phyloP scores from a whole-genome alignment of 2,888 invertebrate genomes.

The Euspilapteryx auroguttella region DNA sequence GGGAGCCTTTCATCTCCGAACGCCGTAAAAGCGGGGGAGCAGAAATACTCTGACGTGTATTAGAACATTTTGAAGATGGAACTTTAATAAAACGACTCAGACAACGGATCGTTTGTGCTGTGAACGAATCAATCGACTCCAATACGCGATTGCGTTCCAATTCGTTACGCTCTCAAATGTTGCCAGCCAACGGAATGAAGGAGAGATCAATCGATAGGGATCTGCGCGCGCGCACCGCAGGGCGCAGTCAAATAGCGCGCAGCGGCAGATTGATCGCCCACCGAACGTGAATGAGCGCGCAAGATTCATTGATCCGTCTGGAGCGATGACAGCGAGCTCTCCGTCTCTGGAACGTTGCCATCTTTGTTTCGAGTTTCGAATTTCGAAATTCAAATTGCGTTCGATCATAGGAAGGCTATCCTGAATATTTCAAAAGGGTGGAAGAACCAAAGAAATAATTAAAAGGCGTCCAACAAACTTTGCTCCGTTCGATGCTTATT shows the following conservation, averaged over 20 bases:
- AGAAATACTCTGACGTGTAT: no score
- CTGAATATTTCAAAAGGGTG: no score
- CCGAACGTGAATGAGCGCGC: slow-evolving; percentile 9
- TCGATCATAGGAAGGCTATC: slow-evolving; percentile 16
- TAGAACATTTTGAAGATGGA: no score
- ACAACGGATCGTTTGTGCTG: no score
- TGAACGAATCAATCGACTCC: not conserved
- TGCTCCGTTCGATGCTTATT: slow-evolving; percentile 54
- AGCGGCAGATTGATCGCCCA: slow-evolving; percentile 7
- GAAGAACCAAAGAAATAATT: slow-evolving; percentile 44
- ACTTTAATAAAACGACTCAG: no score
- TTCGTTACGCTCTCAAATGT: not conserved
- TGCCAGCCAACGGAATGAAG: not conserved
- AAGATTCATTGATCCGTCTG: slow-evolving; percentile 10
- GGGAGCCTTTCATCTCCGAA: no score
- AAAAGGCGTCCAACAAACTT: slow-evolving; percentile 56
- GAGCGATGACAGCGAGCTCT: slow-evolving; percentile 4
- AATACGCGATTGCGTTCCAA: not conserved
- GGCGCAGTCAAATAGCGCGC: slow-evolving; percentile 6
- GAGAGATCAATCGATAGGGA: slow-evolving; percentile 6
- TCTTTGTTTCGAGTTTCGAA: slow-evolving; percentile 10
- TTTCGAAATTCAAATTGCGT: slow-evolving; percentile 6
- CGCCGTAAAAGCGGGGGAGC: no score
- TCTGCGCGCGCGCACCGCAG: slow-evolving; percentile 7
- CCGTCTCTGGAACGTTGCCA: slow-evolving; percentile 11